Evolutionary conservation across 1,140 invertebrate species (phyloP), one percentile per base, ranked within the genome.

Genomic region (Dendrolimus kikuchii): DNA sequence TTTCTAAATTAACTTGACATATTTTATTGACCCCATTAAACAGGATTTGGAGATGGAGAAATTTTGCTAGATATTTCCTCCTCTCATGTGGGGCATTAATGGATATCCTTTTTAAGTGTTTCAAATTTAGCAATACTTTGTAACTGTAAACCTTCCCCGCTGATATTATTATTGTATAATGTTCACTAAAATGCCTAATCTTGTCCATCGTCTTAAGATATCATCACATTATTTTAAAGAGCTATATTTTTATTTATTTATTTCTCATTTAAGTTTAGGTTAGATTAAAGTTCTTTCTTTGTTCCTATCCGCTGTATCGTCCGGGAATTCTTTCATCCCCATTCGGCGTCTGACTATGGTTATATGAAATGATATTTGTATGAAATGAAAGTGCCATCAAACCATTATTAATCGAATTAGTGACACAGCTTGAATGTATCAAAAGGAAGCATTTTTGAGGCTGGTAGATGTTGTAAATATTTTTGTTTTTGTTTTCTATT

Each of bases 201-300:
- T 85, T 85, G 81, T 85, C 81, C 66, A 77, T 81, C 65, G 71
- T 66, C 54, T 68, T 85, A 77, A 79, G 69, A 64, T 57, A 76
- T 71, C 82, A 86, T 86, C 80, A 81, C 82, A 83, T 55, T 82
- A 80, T 74, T 63, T 64, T 69, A 63, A 77, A 80, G 62, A 74
- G 62, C 47, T 78, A 75, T 77, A 68, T 71, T 70, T 71, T 75
- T 75, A 78, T 74, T 78, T 77, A 83, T 83, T 81, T 83, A 81
- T 81, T 81, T 63, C 59, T 76, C 54, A 50, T 65, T 57, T 81
- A 80, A 78, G 66, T 53, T 60, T 71, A 75, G 66, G 47, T 46
- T 74, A 66, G 61, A 55, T 64, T 39, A 61, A 61, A 61, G 61
- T 66, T 73, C 66, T 72, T 70, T 62, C 63, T 82, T 75, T 85